Conservation (phyloP, 2,113 vertebrate genomes). For the Alosa alosa region DNA sequence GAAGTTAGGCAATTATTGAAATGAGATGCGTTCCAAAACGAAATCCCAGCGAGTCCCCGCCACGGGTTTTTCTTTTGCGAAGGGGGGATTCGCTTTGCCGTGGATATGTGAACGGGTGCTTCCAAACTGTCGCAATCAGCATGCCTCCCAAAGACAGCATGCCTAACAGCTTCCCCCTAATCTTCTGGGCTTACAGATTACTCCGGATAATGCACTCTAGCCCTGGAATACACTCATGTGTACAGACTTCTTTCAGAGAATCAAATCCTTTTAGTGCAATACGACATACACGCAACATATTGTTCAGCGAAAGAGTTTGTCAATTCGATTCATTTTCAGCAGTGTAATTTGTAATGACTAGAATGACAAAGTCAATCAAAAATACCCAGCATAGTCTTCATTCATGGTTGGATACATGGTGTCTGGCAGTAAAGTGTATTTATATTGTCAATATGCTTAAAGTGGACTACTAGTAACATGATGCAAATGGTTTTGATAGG, state of each 20-base stretch:
- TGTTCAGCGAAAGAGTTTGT: constrained; percentile 5
- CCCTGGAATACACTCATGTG: constrained; percentile 53
- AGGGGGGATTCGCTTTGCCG: constrained; percentile 20
- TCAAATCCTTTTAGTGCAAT: constrained; percentile 21
- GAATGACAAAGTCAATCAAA: neutral
- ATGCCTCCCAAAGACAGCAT: constrained; percentile 57
- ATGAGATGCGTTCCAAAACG: constrained; percentile 39
- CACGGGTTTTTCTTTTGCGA: neutral
- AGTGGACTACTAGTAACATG: neutral
- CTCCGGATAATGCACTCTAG: constrained; percentile 61
- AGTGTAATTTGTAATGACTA: constrained; percentile 45
- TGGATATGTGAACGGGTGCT: constrained; percentile 49
- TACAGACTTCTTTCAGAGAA: constrained; percentile 34
- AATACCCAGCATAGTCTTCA: neutral
- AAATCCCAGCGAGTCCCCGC: neutral
- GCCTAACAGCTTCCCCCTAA: constrained; percentile 62
- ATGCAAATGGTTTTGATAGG: neutral
- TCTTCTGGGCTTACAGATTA: constrained; percentile 65
- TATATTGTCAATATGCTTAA: neutral
- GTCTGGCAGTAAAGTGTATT: neutral
- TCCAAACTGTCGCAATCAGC: constrained; percentile 53
- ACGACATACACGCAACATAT: neutral
- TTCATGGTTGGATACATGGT: neutral
- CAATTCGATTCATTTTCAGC: neutral
- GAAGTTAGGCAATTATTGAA: constrained; percentile 51